Base-by-base conservation (phyloP, 2,888 invertebrate species). In the Phania funesta region DNA sequence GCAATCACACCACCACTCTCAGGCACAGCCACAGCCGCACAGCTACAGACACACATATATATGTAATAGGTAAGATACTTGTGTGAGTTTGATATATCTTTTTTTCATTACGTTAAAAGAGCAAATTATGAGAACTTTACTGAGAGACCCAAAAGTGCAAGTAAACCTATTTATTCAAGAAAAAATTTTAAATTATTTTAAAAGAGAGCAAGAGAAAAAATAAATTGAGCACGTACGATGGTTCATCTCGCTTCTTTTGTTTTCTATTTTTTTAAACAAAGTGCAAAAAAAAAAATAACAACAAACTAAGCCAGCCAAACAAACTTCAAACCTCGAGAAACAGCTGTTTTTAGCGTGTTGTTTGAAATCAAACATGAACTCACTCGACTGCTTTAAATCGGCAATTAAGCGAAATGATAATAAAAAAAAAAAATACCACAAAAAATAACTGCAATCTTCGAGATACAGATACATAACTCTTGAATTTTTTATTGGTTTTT, bases 281-380 rank as follows among this genome's bases (percentile, higher is more conserved):
- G n/a, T 48, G 65, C 60, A 73, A 81, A 65, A 48, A 68, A 64
- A 18, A 3, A 46, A 60, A 70, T 70, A 56, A 80, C 70, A 68
- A 77, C 67, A 73, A 68, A 62, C 41, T 41, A 38, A 73, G 54
- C 50, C 41, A 62, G 32, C 29, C 41, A 65, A 41, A 67, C 56
- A 50, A 32, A 68, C 54, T 29, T 58, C 44, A 65, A 70, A 64
- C 76, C 65, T 65, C 67, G 76, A 73, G 62, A 81, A 73, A 77
- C 80, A 80, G 80, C 80, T 80, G 80, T 80, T 80, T 75, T 56
- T 32, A 35, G 60, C 73, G 16, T 64, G 48, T 64, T 64, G n/a
- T 60, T 41, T 41, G 9, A 32, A 22, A 16, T 9, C 13, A 62
- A 62, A 44, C 62, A 48, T 6, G 5, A 8, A 64, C 38, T 6